These are phyloP conservation scores for Tychaedon coryphoeus DNA, from an alignment of 2,113 vertebrate species.

Conservation along the genomic window DNA sequence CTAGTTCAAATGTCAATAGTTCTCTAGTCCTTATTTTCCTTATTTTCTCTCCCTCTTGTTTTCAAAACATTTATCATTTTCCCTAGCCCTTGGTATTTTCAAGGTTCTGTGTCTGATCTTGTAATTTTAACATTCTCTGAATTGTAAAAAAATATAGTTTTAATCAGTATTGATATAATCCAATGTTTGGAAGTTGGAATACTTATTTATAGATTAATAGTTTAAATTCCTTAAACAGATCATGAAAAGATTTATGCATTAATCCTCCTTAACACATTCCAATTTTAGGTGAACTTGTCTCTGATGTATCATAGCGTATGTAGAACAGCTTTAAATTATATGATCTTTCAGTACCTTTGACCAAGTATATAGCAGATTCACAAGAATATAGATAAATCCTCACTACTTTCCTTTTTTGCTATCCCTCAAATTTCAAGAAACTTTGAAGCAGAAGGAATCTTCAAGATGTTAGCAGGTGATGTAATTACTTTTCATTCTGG, in stretches of 20 bases:
- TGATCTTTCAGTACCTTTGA: not conserved
- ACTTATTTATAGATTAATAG: constrained; percentile 1
- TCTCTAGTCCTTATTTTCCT: not conserved
- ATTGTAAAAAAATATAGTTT: not conserved
- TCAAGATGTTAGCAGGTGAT: not conserved
- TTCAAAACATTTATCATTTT: not conserved
- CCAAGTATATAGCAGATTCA: not conserved
- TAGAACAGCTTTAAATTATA: not conserved
- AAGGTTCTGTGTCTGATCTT: not conserved
- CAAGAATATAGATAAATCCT: not conserved
- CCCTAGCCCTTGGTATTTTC: not conserved
- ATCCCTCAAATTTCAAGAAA: not conserved
- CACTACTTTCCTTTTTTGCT: not conserved
- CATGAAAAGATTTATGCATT: not conserved
- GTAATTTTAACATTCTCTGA: not conserved
- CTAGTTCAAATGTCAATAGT: not conserved
- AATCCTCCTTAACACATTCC: constrained; percentile 13
- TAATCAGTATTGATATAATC: not conserved
- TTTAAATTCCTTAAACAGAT: constrained; percentile 30
- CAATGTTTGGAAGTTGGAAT: not conserved
- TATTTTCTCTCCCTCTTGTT: not conserved
- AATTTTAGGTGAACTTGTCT: not conserved
- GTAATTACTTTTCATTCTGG: not conserved
- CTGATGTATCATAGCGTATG: not conserved
- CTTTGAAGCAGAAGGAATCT: not conserved